Conservation (phyloP, 2,888 invertebrate genomes). For the Lamproptera curius region DNA sequence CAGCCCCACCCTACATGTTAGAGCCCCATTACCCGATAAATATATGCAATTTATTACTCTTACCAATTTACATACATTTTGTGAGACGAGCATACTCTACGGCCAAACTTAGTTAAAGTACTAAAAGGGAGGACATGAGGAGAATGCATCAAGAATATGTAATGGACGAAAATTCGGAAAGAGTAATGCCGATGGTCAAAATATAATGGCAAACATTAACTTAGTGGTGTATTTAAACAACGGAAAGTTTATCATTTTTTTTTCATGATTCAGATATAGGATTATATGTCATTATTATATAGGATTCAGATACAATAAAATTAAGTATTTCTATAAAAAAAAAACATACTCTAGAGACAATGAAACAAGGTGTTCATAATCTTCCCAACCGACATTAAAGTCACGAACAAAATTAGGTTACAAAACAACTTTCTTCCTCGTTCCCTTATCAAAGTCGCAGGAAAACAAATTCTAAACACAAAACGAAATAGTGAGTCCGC, state of each 20-base stretch:
- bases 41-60: conserved; percentile 76
- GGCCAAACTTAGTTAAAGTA: conserved; percentile 57
- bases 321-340: conserved; percentile 12
- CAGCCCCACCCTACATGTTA: conserved; percentile 54
- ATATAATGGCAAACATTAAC: too few relatives aligned
- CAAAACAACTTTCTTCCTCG: not conserved
- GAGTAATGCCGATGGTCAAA: too few relatives aligned
- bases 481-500: conserved; percentile 1
- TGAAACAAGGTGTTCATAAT: too few relatives aligned
- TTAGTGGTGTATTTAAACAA: not conserved
- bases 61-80: conserved; percentile 75
- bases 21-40: conserved; percentile 68
- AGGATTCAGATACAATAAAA: not conserved
- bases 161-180: not conserved
- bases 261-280: too few relatives aligned
- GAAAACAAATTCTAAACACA: conserved; percentile 6
- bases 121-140: conserved; percentile 36
- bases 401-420: too few relatives aligned
- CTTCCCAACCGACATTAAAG: too few relatives aligned
- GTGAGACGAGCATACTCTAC: conserved; percentile 56
- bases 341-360: not conserved
- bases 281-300: not conserved
- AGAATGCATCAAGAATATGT: conserved; percentile 1
- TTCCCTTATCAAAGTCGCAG: not conserved
- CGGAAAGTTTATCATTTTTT: too few relatives aligned